phyloP scores from a whole-genome alignment of 2,888 invertebrate species.

The Helicoverpa assulta region DNA sequence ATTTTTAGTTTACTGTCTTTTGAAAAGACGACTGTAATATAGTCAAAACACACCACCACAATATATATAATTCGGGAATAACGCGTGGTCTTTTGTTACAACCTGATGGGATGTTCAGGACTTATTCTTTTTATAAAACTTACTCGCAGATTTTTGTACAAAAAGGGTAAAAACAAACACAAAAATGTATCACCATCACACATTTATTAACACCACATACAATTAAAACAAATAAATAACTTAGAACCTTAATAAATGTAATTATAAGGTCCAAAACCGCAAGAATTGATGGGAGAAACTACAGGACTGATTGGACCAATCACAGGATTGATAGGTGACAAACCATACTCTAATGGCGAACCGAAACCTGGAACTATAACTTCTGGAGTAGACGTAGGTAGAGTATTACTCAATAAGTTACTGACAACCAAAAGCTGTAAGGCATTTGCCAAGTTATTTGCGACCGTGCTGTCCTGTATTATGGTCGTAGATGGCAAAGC shows the following conservation, averaged over 20 bases:
- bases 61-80: too few species aligned
- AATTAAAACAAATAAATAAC: conserved; percentile 32
- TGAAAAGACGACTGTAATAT: too few species aligned
- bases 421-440: conserved; percentile 82
- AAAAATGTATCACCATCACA: conserved; percentile 9
- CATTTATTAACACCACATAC: conserved; percentile 21
- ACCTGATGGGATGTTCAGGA: too few species aligned
- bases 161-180: not conserved
- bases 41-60: too few species aligned
- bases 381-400: conserved; percentile 70
- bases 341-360: conserved; percentile 55
- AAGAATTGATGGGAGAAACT: conserved; percentile 19
- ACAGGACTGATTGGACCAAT: conserved; percentile 31
- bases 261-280: conserved; percentile 58
- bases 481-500: conserved; percentile 69
- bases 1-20: too few species aligned
- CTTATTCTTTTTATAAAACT: too few species aligned
- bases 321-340: conserved; percentile 27
- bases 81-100: too few species aligned
- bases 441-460: conserved; percentile 81
- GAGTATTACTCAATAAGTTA: conserved; percentile 77
- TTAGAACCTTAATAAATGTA: conserved; percentile 62
- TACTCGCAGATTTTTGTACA: not conserved
- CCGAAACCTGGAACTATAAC: conserved; percentile 54
- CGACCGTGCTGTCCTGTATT: conserved; percentile 80